phyloP scores from a whole-genome alignment of 2,113 vertebrate species.

The Nycticebus coucang region DNA sequence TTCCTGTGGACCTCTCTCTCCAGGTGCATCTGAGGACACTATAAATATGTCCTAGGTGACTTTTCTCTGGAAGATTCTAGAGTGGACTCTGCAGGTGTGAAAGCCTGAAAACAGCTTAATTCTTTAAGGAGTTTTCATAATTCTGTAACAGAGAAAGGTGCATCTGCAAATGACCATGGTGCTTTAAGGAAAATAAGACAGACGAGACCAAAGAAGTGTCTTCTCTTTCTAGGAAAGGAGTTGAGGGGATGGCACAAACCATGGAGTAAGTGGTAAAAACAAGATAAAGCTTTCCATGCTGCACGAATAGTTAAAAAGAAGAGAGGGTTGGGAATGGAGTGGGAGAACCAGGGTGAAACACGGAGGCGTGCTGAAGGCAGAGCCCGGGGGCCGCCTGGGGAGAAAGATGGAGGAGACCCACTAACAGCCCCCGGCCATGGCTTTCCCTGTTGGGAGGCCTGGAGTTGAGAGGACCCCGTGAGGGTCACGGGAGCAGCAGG shows the following conservation, averaged over 20 bases:
- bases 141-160: background rate
- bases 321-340: background rate
- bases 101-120: background rate
- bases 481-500: background rate
- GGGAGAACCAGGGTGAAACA: background rate
- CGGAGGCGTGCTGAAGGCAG: background rate
- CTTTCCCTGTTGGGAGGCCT: background rate
- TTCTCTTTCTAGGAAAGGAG: too few species aligned
- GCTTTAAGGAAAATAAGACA: background rate
- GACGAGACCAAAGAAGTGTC: background rate
- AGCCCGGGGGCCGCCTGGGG: background rate
- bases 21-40: too few species aligned
- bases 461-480: fast-evolving
- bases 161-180: background rate
- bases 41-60: background rate
- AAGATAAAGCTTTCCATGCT: background rate
- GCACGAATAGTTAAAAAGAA: background rate
- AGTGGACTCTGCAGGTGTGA: background rate
- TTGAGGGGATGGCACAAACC: too few species aligned
- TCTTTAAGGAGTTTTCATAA: background rate
- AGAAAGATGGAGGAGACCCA: background rate
- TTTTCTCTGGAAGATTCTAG: background rate
- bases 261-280: too few species aligned
- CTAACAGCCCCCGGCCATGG: background rate
- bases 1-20: background rate